phyloP scores from a whole-genome alignment of 2,797 vertebrate species.

The Zenarchopterus dispar region DNA sequence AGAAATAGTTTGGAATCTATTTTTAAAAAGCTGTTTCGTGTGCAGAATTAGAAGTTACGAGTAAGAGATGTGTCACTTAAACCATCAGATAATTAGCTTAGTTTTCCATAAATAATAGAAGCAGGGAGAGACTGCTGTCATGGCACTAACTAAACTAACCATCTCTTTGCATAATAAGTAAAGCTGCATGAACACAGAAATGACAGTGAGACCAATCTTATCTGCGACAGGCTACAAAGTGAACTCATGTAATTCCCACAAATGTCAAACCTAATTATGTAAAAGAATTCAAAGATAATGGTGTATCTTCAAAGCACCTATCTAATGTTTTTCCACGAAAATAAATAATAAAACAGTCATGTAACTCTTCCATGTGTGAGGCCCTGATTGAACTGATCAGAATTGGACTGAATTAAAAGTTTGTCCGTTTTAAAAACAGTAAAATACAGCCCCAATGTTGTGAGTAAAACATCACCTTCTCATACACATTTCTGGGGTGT shows the following conservation, averaged over 20 bases:
- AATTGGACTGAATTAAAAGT: background rate
- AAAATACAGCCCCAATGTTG: too few species aligned
- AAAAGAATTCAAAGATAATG: background rate
- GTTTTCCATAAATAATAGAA: background rate
- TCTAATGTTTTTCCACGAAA: background rate
- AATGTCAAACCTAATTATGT: background rate
- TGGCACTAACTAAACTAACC: background rate
- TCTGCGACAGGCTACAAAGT: background rate
- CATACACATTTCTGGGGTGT: constrained; percentile 21
- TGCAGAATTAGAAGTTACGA: too few species aligned
- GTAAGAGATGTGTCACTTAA: too few species aligned
- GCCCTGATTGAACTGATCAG: background rate
- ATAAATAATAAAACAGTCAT: background rate
- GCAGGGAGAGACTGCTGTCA: background rate
- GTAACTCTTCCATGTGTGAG: background rate
- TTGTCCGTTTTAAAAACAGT: too few species aligned
- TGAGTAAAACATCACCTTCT: constrained; percentile 35
- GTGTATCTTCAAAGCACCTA: background rate
- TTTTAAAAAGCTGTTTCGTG: too few species aligned
- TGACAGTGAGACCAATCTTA: background rate
- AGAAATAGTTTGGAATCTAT: too few species aligned
- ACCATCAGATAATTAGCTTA: background rate
- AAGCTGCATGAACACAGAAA: background rate
- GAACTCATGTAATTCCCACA: background rate
- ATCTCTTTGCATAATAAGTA: too few species aligned